These are phyloP conservation scores for Cairina moschata DNA, from an alignment of 2,113 vertebrate species.

Conservation along the genomic window DNA sequence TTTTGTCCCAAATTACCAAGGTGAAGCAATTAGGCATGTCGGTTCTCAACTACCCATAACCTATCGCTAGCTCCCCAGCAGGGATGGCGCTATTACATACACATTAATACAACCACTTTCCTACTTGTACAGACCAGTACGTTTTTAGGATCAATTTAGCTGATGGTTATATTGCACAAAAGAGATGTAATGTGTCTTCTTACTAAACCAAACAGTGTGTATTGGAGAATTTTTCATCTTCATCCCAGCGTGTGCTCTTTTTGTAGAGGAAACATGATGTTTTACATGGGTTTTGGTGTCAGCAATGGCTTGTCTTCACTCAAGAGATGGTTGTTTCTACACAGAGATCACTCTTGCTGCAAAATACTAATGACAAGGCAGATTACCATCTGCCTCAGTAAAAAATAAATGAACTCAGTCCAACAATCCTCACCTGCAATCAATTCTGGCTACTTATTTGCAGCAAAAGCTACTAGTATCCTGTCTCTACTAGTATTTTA, in stretches of 20 bases:
- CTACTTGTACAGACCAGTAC: neutral
- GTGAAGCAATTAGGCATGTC: constrained; percentile 58
- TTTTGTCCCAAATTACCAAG: constrained; percentile 23
- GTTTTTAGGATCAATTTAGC: constrained; percentile 40
- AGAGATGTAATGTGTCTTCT: constrained; percentile 10
- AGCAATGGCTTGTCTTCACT: neutral
- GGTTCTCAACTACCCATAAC: constrained; percentile 44
- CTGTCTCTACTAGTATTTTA: neutral
- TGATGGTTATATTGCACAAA: neutral
- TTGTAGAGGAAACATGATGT: neutral
- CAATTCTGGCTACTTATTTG: neutral
- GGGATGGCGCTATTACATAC: constrained; percentile 21
- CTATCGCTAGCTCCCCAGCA: constrained; percentile 39
- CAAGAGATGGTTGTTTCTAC: neutral
- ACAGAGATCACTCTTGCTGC: neutral
- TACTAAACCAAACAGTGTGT: neutral
- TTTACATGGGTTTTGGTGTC: neutral
- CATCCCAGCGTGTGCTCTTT: neutral
- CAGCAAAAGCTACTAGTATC: neutral
- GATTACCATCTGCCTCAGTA: neutral
- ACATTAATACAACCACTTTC: neutral
- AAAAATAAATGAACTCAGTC: neutral
- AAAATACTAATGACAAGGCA: neutral
- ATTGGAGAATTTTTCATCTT: neutral
- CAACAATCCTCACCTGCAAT: neutral